phyloP scores from a whole-genome alignment of 2,797 vertebrate species.

The Cyclura pinguis region DNA sequence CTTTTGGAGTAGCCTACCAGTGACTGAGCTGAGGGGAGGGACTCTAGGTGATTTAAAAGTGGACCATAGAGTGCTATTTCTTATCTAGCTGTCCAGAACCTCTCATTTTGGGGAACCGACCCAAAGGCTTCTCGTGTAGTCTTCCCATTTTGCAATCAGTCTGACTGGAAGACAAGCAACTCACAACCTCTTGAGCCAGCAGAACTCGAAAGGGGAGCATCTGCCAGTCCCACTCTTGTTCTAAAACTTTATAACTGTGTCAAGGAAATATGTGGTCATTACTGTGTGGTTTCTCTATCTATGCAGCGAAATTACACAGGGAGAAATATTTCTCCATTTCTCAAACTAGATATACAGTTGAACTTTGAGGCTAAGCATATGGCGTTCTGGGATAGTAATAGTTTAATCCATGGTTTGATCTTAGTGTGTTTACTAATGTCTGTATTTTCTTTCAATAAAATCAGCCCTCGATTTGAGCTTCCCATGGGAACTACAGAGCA shows the following conservation, averaged over 20 bases:
- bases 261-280: background rate
- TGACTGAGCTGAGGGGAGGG: too few relatives aligned
- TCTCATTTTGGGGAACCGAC: background rate
- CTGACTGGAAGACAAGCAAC: background rate
- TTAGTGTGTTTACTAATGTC: constrained; percentile 28
- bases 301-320: background rate
- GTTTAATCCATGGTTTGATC: constrained; percentile 27
- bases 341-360: constrained; percentile 7
- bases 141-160: background rate
- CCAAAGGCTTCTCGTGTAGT: background rate
- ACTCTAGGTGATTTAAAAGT: background rate
- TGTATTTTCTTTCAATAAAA: constrained; percentile 39
- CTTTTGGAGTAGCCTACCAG: too few relatives aligned
- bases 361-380: constrained; percentile 17
- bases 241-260: background rate
- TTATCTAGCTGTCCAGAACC: background rate
- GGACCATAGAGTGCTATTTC: background rate
- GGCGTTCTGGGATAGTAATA: constrained; percentile 33
- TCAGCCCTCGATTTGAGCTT: constrained; percentile 97
- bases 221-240: too few relatives aligned
- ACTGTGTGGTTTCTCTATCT: background rate
- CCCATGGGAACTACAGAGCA: constrained; percentile 97
- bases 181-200: background rate
- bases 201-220: too few relatives aligned
- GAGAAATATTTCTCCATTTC: background rate